Base-by-base conservation (phyloP, 2,888 invertebrate genomes). In the Mechanitis mazaeus region DNA sequence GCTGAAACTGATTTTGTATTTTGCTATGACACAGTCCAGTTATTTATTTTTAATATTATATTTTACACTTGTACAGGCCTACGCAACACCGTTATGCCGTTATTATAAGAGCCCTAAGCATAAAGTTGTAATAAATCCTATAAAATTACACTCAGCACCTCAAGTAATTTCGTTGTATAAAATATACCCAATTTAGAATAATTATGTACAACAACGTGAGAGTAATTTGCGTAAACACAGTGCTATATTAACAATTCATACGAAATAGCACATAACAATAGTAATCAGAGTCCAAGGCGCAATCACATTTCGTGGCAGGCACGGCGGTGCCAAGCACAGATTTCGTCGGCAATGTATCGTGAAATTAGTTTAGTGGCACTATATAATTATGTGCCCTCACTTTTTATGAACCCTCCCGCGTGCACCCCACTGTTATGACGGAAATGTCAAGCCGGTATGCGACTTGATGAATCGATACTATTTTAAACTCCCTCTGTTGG, bases 291-390 rank as follows among this genome's bases (percentile, higher is more conserved):
- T 81, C 80, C 81, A 85, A 83, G 79, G 83, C 84, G 83, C 87
- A 87, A 85, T 87, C 83, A 81, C 81, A 83, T 87, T 87, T 83
- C 72, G 80, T 69, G 78, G 77, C 80, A 77, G 81, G 79, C 81
- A 72, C 81, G 84, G 81, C 81, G 83, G 89, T 89, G 89, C 90
- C 89, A 87, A 83, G 88, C 86, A 84, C 90, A 89, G 90, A 89
- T 90, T 90, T 88, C 81, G 85, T 79, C 81, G 87, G 85, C 90
- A 88, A 88, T 89, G 88, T 90, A 89, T 88, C 90, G 89, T 90
- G 87, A 90, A 90, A 90, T 90, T 89, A 90, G 90, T 89, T 90
- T 90, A 88, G 86, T 87, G 85, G 85, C 85, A 89, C 87, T 89
- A 89, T 90, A 88, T 90, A 90, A 90, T 90, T 90, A 90, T 84